These are phyloP conservation scores for Platycnemis pennipes DNA, from an alignment of 2,888 invertebrate species.

Conservation along the genomic window DNA sequence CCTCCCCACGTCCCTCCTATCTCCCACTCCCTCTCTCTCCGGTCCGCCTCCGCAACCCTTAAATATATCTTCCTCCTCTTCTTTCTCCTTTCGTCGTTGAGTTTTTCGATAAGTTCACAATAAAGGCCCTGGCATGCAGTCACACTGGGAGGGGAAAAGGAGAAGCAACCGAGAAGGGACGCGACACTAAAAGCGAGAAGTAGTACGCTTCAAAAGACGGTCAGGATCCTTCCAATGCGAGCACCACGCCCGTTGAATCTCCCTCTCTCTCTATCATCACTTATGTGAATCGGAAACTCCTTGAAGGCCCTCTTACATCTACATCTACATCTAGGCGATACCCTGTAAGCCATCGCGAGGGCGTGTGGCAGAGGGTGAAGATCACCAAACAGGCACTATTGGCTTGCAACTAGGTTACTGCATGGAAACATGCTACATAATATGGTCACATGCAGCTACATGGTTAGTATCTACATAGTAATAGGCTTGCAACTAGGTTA, in stretches of 20 bases:
- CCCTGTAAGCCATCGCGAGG: too few relatives aligned
- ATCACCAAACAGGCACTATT: too few relatives aligned
- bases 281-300: too few relatives aligned
- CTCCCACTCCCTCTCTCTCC: neutral
- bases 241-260: neutral
- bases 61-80: neutral
- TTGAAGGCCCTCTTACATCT: too few relatives aligned
- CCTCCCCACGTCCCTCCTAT: neutral
- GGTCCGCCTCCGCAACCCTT: constrained; percentile 4
- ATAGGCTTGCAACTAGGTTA: too few relatives aligned
- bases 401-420: too few relatives aligned
- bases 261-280: neutral
- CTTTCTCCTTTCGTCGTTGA: neutral
- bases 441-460: too few relatives aligned
- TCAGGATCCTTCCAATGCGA: neutral
- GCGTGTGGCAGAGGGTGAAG: too few relatives aligned
- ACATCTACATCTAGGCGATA: too few relatives aligned
- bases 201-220: neutral
- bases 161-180: neutral
- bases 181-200: neutral
- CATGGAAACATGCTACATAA: too few relatives aligned
- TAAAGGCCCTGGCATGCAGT: neutral
- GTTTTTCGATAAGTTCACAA: constrained; percentile 39
- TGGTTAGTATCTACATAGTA: too few relatives aligned
- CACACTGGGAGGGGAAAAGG: neutral